Percentiles rank a stretch among this genome's conserved stretches.
Evolutionary conservation across 2,888 invertebrate species (phyloP).

Genomic region (Sialis lutaria): DNA sequence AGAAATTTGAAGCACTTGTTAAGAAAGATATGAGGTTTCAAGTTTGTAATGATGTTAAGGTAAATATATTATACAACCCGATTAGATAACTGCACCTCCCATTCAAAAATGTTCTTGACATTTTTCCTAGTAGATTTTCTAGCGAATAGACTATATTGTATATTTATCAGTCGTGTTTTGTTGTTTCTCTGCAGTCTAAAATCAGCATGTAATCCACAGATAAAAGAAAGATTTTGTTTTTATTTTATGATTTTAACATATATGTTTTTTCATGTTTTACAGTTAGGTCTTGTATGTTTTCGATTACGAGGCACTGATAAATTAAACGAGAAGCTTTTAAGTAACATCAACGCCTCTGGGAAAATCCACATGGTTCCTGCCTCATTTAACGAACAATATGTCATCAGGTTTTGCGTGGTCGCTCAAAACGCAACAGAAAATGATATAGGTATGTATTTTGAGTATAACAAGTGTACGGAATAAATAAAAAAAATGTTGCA

Average conservation of each 20-base stretch:
- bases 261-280: slow-evolving; percentile 12
- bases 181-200: neutral
- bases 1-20: slow-evolving; percentile 70
- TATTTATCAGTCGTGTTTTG: too few relatives aligned
- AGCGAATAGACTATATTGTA: too few relatives aligned
- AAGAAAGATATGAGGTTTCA: slow-evolving; percentile 72
- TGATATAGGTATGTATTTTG: slow-evolving; percentile 45
- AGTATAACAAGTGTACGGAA: too few relatives aligned
- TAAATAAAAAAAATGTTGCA: too few relatives aligned
- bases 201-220: neutral
- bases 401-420: slow-evolving; percentile 88
- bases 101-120: too few relatives aligned
- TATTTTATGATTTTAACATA: neutral
- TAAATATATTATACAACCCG: slow-evolving; percentile 19
- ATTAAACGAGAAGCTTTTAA: slow-evolving; percentile 79
- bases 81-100: too few relatives aligned
- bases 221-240: neutral
- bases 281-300: slow-evolving; percentile 87
- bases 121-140: too few relatives aligned
- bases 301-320: slow-evolving; percentile 63
- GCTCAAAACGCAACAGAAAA: slow-evolving; percentile 75
- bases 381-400: slow-evolving; percentile 72
- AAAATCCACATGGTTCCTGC: slow-evolving; percentile 96
- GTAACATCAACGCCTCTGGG: slow-evolving; percentile 86
- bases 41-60: slow-evolving; percentile 83